A percentile compares a stretch with the other conserved stretches of the same genome.
phyloP scores from a whole-genome alignment of 2,888 invertebrate species.

The Platycnemis pennipes region DNA sequence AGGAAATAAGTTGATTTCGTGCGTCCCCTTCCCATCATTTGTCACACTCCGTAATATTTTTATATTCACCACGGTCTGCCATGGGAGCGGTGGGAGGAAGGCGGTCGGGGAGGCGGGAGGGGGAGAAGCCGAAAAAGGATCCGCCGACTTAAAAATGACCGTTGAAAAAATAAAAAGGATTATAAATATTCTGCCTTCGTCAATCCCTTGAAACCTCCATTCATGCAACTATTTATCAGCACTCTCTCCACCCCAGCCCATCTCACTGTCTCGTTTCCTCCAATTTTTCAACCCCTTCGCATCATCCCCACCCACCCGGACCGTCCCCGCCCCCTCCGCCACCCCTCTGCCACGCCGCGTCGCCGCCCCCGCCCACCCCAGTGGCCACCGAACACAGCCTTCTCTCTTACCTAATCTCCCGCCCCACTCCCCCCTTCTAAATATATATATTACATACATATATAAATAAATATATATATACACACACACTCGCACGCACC shows the following conservation, averaged over 20 bases:
- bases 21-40: slow-evolving; percentile 24
- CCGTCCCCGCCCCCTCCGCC: neutral
- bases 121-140: slow-evolving; percentile 10
- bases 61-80: slow-evolving; percentile 1
- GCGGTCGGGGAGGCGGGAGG: neutral
- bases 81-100: no score
- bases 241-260: neutral
- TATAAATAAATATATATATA: no score
- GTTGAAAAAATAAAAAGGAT: slow-evolving; percentile 30
- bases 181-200: slow-evolving; percentile 40
- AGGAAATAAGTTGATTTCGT: slow-evolving; percentile 25
- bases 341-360: neutral
- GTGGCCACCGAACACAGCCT: neutral
- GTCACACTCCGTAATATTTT: slow-evolving; percentile 28
- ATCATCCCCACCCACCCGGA: neutral
- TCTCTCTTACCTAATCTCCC: neutral
- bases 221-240: slow-evolving; percentile 55
- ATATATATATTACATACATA: neutral
- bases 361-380: neutral
- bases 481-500: neutral
- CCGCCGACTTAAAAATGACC: slow-evolving; percentile 42
- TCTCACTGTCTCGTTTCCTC: slow-evolving; percentile 48
- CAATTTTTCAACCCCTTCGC: slow-evolving; percentile 49
- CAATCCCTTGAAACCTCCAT: slow-evolving; percentile 44
- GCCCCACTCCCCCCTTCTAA: neutral